phyloP scores from a whole-genome alignment of 2,888 invertebrate species.

The Philaethria dido region DNA sequence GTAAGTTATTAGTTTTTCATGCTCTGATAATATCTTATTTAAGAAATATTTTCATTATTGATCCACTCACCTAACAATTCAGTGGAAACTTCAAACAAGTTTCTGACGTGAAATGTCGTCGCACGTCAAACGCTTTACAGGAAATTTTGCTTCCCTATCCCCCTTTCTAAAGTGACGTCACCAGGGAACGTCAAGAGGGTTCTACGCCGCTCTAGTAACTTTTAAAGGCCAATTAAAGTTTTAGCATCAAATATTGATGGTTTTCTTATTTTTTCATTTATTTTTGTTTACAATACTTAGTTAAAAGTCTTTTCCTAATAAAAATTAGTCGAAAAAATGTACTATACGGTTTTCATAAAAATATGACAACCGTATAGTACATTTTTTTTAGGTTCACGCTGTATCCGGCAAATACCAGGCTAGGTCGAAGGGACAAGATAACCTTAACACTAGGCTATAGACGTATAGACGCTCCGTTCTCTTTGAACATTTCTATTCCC shows the following conservation, averaged over 20 bases:
- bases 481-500: too few relatives aligned
- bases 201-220: slow-evolving; percentile 48
- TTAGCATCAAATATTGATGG: slow-evolving; percentile 49
- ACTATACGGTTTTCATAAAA: too few relatives aligned
- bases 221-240: slow-evolving; percentile 55
- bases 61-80: slow-evolving; percentile 17
- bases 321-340: too few relatives aligned
- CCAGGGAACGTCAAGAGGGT: slow-evolving; percentile 49
- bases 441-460: too few relatives aligned
- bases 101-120: slow-evolving; percentile 67
- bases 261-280: slow-evolving; percentile 4
- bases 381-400: too few relatives aligned
- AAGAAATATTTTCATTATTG: not conserved
- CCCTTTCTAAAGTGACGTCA: slow-evolving; percentile 59
- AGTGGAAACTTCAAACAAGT: slow-evolving; percentile 61
- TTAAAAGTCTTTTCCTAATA: too few relatives aligned
- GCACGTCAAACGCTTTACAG: slow-evolving; percentile 73
- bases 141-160: slow-evolving; percentile 55
- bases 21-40: not conserved
- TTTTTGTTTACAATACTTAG: not conserved
- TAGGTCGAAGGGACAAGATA: too few relatives aligned
- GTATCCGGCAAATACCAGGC: too few relatives aligned
- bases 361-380: too few relatives aligned
- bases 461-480: too few relatives aligned
- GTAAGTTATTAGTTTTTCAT: too few relatives aligned